Evolutionary conservation across 1,140 invertebrate genomes (phyloP), one percentile per base, ranked within the genome.

Genomic region (Papilio xuthus): DNA sequence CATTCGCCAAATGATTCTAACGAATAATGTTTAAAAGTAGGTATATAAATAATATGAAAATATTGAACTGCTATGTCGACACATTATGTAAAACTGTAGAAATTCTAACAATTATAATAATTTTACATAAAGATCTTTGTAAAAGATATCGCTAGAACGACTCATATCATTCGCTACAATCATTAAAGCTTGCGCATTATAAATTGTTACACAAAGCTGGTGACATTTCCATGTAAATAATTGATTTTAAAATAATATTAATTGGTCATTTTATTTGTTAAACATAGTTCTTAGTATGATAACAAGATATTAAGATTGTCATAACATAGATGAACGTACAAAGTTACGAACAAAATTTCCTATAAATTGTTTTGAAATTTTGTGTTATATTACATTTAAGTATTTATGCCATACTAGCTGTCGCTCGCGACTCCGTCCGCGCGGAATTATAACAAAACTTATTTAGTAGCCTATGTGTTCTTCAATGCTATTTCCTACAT

Each of bases 171-270:
- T 67, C 26, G 26, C 26, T 28, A 28, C 12, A 28, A 32, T 28
- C 60, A 28, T 67, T 67, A 28, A 67, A 67, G 60, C 23, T 28
- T 32, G 12, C 23, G 23, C 23, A 26, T 26, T 67, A 13, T 28
- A 28, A 32, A 12, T 60, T 23, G 28, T 67, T 67, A 67, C 26
- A 6, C 1, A 67, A 67, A 28, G 26, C 26, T 67, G 60, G 23
- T 67, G 60, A 67, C 60, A 67, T 67, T 67, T 67, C 26, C 26
- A 67, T 67, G 60, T 67, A 15, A 67, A 67, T 67, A 67, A 67
- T 15, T 32, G 13, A 67, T 32, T 15, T n/a, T 63, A 28, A 63
- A 28, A 63, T 63, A 67, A 67, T 28, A 67, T 67, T 15, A 67
- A 67, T 67, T 67, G 15, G 60, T 67, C 60, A 67, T 67, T 67